Evolutionary conservation across 23 tunicate species (phyloP).

Genomic region (Trididemnum clinides): DNA sequence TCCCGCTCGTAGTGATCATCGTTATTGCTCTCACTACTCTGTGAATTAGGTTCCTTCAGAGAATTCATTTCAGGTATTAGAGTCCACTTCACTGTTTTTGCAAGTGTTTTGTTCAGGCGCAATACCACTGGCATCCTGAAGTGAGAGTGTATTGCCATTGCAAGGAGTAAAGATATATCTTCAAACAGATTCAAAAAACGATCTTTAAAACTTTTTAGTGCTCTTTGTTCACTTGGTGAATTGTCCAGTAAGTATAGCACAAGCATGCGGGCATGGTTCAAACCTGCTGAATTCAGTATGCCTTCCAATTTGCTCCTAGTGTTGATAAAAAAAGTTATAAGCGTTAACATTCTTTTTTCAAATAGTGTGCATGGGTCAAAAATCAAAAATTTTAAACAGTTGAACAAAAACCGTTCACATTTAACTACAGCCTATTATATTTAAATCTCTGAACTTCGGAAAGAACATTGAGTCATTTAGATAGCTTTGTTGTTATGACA

Average conservation of each 20-base stretch:
- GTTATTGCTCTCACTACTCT: background rate
- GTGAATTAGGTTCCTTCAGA: background rate
- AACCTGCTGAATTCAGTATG: background rate
- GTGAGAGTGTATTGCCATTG: conserved; percentile 3
- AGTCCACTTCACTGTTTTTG: background rate
- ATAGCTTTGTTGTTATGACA: too few relatives aligned
- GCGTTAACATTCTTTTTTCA: background rate
- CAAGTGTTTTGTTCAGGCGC: background rate
- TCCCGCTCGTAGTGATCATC: background rate
- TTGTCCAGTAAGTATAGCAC: conserved; percentile 5
- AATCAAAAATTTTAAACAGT: too few relatives aligned
- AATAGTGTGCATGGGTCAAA: too few relatives aligned
- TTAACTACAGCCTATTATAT: too few relatives aligned
- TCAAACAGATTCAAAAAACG: background rate
- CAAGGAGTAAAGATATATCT: background rate
- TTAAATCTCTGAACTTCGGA: too few relatives aligned
- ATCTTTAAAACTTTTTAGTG: conserved; percentile 4
- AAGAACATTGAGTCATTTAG: too few relatives aligned
- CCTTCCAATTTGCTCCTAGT: conserved; percentile 14
- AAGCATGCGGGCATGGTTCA: conserved; percentile 7
- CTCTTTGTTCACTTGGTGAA: background rate
- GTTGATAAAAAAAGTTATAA: background rate
- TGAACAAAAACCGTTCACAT: too few relatives aligned
- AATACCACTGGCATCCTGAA: background rate
- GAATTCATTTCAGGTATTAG: background rate